Conservation (phyloP, 2,797 vertebrate species). For the Otolemur crassicaudatus region DNA sequence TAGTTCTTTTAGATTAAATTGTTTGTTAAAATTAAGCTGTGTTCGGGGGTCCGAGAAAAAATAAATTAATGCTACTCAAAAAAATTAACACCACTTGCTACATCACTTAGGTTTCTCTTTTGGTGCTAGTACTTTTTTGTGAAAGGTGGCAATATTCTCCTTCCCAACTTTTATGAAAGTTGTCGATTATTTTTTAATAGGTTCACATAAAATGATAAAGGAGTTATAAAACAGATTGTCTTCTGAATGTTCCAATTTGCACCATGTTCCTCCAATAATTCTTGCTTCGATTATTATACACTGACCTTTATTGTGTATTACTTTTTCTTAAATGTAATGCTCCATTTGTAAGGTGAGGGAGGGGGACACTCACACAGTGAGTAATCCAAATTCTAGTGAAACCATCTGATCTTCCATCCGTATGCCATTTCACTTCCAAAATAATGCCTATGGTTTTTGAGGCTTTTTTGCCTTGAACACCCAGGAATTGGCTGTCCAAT, state of each 20-base stretch:
- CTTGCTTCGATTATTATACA: slow-evolving; percentile 64
- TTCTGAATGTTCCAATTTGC: slow-evolving; percentile 69
- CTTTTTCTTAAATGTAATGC: slow-evolving; percentile 62
- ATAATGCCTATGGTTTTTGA: background rate
- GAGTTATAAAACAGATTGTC: slow-evolving; percentile 71
- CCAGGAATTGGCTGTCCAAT: slow-evolving; percentile 34
- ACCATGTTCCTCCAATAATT: slow-evolving; percentile 69
- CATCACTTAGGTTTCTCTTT: background rate
- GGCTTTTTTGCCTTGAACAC: slow-evolving; percentile 31
- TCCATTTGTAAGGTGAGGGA: slow-evolving; percentile 17
- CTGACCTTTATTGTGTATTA: slow-evolving; percentile 54
- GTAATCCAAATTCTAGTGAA: slow-evolving; percentile 41
- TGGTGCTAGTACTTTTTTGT: slow-evolving; percentile 58
- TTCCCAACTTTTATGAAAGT: background rate
- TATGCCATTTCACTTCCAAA: slow-evolving; percentile 20
- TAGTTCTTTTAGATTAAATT: slow-evolving; percentile 70
- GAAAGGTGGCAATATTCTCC: background rate
- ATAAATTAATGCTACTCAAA: slow-evolving; percentile 64
- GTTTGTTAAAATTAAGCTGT: slow-evolving; percentile 70
- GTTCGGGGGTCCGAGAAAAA: slow-evolving; percentile 31
- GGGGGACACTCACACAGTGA: background rate
- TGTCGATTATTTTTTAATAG: slow-evolving; percentile 65
- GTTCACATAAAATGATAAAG: slow-evolving; percentile 49
- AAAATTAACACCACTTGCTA: background rate
- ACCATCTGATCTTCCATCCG: background rate